Evolutionary conservation across 2,113 vertebrate species (phyloP), one percentile per base, ranked within the genome.

Genomic region (Zosterops borbonicus): DNA sequence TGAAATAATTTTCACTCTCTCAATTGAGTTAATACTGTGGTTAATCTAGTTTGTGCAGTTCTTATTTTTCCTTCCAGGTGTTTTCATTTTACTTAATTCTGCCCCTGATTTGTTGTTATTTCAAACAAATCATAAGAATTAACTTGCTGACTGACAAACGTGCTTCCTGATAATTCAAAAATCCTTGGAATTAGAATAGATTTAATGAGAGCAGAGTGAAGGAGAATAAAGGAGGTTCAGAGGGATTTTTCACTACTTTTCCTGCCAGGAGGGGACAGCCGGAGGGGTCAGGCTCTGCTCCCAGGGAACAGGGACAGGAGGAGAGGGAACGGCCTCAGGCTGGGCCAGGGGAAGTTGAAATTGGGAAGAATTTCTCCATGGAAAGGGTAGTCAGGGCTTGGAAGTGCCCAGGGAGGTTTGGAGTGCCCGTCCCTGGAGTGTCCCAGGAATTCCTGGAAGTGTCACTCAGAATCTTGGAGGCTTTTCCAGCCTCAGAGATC

Each of bases 401-500:
- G 46, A 0, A 70, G 37, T 63, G 64, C 27, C 39, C 46, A 53
- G 84, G 74, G 47, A 87, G 63, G 33, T 1, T 52, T 60, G 73
- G 0, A 62, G 83, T 69, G 18, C 55, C 63, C 63, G 39, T 33
- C 33, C 55, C 64, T 78, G 83, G n/a, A 14, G 64, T 44, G 42
- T 17, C 42, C 42, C 0, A 39, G 81, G 49, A 18, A 64, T 27
- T 37, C 7, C 62, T 76, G 44, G 62, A 5, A 7, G 53, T 44
- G 64, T 47, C 74, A 55, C 65, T 63, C 1, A 18, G 74, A 2
- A 10, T 1, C 41, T 14, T 23, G 67, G 35, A 64, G 59, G 19
- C 7, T 33, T 81, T 64, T 28, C 31, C 59, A 42, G 0, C 8
- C 68, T 33, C 33, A 52, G 23, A 0, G 37, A 24, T 24, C 0